Conservation (phyloP, 2,113 vertebrate species). For the Rhineura floridana region DNA sequence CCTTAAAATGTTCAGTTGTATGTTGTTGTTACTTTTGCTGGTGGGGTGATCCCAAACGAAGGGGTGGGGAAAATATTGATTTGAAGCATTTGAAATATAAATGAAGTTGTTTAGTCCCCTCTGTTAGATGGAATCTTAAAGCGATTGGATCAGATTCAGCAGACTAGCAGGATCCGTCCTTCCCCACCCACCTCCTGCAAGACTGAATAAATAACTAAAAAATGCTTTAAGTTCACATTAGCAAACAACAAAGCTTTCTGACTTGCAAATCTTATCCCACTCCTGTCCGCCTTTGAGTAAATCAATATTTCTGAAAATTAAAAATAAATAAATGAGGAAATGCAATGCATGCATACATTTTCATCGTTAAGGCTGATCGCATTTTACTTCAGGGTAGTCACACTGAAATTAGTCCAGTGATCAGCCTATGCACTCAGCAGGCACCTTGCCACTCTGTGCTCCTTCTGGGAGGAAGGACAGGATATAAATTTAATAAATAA, state of each 20-base stretch:
- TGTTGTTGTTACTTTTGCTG: slow-evolving; percentile 51
- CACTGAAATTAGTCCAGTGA: not conserved
- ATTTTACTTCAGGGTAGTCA: not conserved
- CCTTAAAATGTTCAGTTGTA: slow-evolving; percentile 68
- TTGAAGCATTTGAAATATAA: slow-evolving; percentile 80
- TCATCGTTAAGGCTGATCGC: not conserved
- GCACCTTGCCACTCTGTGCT: too few relatives aligned
- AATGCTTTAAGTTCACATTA: not conserved
- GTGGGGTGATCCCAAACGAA: slow-evolving; percentile 60
- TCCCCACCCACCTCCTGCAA: too few relatives aligned
- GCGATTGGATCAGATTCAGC: slow-evolving; percentile 38
- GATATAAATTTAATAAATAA: too few relatives aligned
- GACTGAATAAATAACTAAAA: not conserved
- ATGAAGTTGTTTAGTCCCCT: slow-evolving; percentile 71
- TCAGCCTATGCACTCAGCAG: not conserved
- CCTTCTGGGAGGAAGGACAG: too few relatives aligned
- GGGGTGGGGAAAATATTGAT: slow-evolving; percentile 75
- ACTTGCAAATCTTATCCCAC: not conserved
- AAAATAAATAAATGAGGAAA: not conserved
- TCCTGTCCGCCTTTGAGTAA: not conserved
- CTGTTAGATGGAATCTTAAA: slow-evolving; percentile 57
- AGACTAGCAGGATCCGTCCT: slow-evolving; percentile 7
- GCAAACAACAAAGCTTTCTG: not conserved
- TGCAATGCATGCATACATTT: not conserved
- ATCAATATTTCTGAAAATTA: not conserved